Evolutionary conservation across 2,797 vertebrate genomes (phyloP), one percentile per base, ranked within the genome.

Genomic region (Leuciscus waleckii): DNA sequence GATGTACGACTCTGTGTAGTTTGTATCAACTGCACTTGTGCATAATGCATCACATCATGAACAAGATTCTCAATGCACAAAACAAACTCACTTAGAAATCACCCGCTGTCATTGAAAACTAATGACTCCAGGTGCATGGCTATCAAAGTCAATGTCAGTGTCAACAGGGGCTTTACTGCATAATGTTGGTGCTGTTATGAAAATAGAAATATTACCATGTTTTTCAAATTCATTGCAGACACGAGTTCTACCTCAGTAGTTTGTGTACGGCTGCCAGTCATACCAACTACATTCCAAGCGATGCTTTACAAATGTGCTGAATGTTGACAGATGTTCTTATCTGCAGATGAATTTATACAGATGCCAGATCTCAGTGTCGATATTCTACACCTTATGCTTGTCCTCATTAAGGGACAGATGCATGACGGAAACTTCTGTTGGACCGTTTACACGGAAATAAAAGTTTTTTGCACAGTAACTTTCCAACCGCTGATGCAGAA

Each of bases 391-490:
- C 82, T 74, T 83, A 54, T 76, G 76, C 82, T 78, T 79, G 35
- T 84, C 46, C 79, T 82, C 81, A 81, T 86, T 74, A 86, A 79
- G 63, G 32, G 35, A 77, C 29, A 39, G 73, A 82, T 69, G 85
- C 74, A 71, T 79, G 74, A 86, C 80, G n/a, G 21, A 63, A 71
- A 82, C 85, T 71, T 82, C 85, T 83, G 46, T 16, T n/a, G 46
- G 67, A 81, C 58, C 46, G 41, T 65, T 82, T 37, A 70, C 19
- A 23, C 13, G 13, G 17, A 77, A 77, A 79, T 32, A 65, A 26
- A 82, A 77, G 75, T 77, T 77, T 58, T 58, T 51, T 61, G 54
- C 37, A 61, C 23, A 10, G 54, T 26, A 58, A 77, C 32, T 58
- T 69, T 26, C 35, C 49, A 70, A 39, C 6, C 5, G 7, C 23